Evolutionary conservation across 37 sponge, comb jelly and placozoan genomes (phyloP), one percentile per base, ranked within the genome.

Genomic region (Amphimedon queenslandica): DNA sequence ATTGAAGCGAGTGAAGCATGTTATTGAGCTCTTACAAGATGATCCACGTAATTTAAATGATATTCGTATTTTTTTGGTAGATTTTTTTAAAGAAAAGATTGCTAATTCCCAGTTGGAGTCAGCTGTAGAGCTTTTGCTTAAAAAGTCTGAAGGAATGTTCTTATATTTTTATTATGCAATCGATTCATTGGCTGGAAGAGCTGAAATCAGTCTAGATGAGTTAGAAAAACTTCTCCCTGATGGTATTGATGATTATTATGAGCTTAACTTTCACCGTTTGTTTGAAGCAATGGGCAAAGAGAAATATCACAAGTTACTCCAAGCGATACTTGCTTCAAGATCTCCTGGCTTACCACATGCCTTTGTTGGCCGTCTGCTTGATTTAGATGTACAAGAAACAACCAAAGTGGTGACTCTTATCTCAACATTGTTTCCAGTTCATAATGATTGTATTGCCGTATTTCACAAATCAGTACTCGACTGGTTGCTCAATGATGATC

Each of bases 91-190:
- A 37, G 40, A 25, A 41, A 79, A 41, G 39, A 70, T 79, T 33
- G 1, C 2, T 2, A 16, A 21, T 20, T 33, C 1, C 20, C 71
- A 79, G 28, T 31, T 68, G 1, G 71, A 79, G 18, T 31, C 55
- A 20, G 71, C 61, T 29, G 21, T 79, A 16, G 37, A 79, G 13
- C 43, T 79, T 0, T 18, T 79, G 53, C 27, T 71, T 1, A 40
- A 79, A 34, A 79, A 79, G 41, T 79, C 80, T 1, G 72, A 79
- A 58, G 80, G 80, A 29, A 79, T 79, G 80, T 79, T 79, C 40
- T 34, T 79, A 1, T 79, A 79, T 31, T 79, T 79, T 25, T 72
- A 79, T 55, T 79, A 70, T 79, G 80, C 80, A 5, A 33, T 63
- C 29, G 72, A 70, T 28, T 34, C 63, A 21, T n/a, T 79, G 0